phyloP scores from a whole-genome alignment of 1,140 invertebrate genomes.

The Drosophila prosaltans region DNA sequence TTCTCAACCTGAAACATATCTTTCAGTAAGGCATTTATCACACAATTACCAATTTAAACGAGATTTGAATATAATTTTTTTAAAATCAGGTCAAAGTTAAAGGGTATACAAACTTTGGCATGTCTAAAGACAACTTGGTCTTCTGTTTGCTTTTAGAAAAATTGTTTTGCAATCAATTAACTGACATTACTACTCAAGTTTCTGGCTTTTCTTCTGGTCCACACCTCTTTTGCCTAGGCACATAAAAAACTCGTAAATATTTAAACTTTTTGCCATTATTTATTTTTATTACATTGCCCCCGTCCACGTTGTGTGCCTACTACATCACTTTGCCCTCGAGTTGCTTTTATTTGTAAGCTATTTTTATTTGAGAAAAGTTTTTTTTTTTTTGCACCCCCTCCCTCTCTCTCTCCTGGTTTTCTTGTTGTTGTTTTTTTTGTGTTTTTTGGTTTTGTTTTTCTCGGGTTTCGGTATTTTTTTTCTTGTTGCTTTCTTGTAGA shows the following conservation, averaged over 20 bases:
- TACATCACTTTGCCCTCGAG: conserved; percentile 31
- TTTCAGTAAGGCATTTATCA: too few species aligned
- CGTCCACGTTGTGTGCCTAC: conserved; percentile 10
- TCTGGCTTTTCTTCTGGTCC: conserved; percentile 12
- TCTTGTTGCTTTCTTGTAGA: conserved; percentile 16
- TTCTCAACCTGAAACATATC: too few species aligned
- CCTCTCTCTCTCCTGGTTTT: background rate
- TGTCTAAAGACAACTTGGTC: too few species aligned
- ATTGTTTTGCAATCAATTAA: conserved; percentile 28
- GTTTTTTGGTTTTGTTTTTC: conserved; percentile 2
- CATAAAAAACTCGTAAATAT: conserved; percentile 65
- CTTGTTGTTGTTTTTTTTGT: background rate
- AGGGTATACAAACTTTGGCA: too few species aligned
- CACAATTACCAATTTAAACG: too few species aligned
- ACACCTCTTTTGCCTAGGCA: conserved; percentile 38
- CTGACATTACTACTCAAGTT: conserved; percentile 16
- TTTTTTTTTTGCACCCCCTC: conserved; percentile 25
- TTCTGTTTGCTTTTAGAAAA: background rate
- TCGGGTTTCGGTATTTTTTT: background rate
- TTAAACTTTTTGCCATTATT: conserved; percentile 64
- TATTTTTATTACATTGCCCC: conserved; percentile 67
- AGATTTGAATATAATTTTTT: too few species aligned
- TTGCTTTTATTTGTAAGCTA: conserved; percentile 63
- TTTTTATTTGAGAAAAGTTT: conserved; percentile 63
- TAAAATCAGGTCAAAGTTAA: too few species aligned